Conservation (phyloP, 2,888 invertebrate species). For the Isoperla grammatica region DNA sequence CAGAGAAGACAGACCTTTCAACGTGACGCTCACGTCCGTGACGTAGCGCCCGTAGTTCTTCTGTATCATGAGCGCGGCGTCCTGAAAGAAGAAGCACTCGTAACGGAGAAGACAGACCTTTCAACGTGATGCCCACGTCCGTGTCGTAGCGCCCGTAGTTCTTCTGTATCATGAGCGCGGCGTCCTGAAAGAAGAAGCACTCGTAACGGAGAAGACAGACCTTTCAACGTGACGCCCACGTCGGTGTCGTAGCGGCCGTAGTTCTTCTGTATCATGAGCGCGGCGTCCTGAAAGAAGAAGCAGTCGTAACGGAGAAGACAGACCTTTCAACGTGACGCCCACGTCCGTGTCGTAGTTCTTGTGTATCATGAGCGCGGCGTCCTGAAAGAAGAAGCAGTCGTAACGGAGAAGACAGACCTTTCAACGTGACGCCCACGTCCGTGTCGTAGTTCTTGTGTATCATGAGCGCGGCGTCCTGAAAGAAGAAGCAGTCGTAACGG, state of each 20-base stretch:
- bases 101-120: no score
- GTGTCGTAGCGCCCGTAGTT: conserved; percentile 56
- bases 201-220: no score
- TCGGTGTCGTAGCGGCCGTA: conserved; percentile 58
- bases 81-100: no score
- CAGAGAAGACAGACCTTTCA: no score
- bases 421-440: conserved; percentile 55
- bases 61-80: conserved; percentile 60
- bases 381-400: no score
- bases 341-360: conserved; percentile 59
- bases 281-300: no score
- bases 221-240: conserved; percentile 54
- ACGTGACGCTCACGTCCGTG: conserved; percentile 55
- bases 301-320: no score
- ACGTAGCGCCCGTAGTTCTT: conserved; percentile 57
- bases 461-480: conserved; percentile 54
- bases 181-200: no score
- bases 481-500: no score
- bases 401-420: no score
- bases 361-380: conserved; percentile 59
- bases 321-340: conserved; percentile 56
- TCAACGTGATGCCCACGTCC: conserved; percentile 55
- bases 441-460: conserved; percentile 61
- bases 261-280: conserved; percentile 59
- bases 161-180: conserved; percentile 60